A percentile compares a stretch with the other conserved stretches of the same genome.
Conservation (phyloP, 2,113 vertebrate species). For the Anser brachyrhynchus region DNA sequence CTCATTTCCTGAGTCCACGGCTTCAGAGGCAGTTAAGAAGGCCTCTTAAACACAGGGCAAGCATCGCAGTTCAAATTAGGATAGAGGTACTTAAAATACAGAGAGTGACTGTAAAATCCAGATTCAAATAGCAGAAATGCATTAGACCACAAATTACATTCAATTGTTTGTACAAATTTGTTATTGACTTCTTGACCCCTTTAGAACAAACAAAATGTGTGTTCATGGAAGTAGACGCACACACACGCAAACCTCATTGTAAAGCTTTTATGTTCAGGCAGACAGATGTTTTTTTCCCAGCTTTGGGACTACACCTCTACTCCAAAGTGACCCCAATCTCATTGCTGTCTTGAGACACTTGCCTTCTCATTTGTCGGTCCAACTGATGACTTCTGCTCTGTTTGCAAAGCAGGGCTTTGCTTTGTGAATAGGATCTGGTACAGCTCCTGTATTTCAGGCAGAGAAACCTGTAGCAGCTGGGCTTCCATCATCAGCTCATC, state of each 20-base stretch:
- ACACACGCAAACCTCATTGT: background rate
- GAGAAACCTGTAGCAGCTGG: constrained; percentile 90
- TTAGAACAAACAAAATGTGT: background rate
- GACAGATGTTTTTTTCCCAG: background rate
- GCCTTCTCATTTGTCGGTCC: constrained; percentile 73
- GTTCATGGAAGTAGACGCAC: background rate
- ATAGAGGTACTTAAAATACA: background rate
- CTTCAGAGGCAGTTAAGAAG: background rate
- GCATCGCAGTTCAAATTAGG: background rate
- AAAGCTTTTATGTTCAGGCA: background rate
- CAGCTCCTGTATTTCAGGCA: constrained; percentile 91
- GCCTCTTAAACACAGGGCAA: background rate
- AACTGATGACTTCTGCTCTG: constrained; percentile 66
- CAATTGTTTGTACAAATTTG: background rate
- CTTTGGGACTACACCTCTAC: background rate
- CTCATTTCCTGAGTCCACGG: background rate
- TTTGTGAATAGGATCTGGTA: constrained; percentile 84
- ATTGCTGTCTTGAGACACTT: constrained; percentile 45
- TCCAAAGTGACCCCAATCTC: background rate
- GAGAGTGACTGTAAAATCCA: background rate
- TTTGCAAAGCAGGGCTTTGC: constrained; percentile 65
- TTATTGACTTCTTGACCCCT: background rate
- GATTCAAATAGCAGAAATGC: background rate
- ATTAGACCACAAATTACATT: background rate
- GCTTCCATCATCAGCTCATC: constrained; percentile 96